A percentile compares a stretch with the other conserved stretches of the same genome.
Conservation (phyloP, 2,797 vertebrate species). For the Rhadinocentrus ornatus region DNA sequence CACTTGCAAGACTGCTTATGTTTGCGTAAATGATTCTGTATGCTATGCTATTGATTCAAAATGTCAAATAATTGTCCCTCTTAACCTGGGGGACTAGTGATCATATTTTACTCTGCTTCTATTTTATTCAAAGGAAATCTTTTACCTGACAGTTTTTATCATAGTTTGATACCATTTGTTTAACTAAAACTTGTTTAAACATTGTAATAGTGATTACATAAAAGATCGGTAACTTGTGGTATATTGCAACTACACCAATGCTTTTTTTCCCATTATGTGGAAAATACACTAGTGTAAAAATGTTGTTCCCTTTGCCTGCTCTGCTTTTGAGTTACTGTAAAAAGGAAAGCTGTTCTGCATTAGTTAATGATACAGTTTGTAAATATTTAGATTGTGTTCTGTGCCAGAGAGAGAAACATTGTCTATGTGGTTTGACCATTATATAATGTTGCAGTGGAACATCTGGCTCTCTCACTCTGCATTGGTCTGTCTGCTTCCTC, state of each 20-base stretch:
- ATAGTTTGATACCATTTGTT: background rate
- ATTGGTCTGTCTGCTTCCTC: conserved; percentile 29
- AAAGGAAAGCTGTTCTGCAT: conserved; percentile 31
- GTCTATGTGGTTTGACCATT: conserved; percentile 20
- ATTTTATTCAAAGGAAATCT: background rate
- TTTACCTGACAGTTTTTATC: background rate
- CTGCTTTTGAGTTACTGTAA: background rate
- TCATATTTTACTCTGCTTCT: background rate
- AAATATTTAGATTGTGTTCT: conserved; percentile 4
- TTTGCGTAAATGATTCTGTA: background rate
- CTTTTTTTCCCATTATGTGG: background rate
- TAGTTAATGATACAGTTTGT: conserved; percentile 23
- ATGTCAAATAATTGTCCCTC: background rate
- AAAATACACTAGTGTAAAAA: background rate
- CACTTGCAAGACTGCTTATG: background rate
- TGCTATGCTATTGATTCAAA: background rate
- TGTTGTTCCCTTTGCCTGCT: background rate
- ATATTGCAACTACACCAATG: background rate
- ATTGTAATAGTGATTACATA: background rate
- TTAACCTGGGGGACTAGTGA: background rate
- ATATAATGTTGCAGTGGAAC: conserved; percentile 48
- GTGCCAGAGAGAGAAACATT: background rate
- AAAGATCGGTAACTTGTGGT: background rate
- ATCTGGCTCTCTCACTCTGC: conserved; percentile 53
- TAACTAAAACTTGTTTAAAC: background rate